Percentiles rank a stretch among this genome's conserved stretches.
Evolutionary conservation across 2,113 vertebrate genomes (phyloP).

Genomic region (Neoarius graeffei): DNA sequence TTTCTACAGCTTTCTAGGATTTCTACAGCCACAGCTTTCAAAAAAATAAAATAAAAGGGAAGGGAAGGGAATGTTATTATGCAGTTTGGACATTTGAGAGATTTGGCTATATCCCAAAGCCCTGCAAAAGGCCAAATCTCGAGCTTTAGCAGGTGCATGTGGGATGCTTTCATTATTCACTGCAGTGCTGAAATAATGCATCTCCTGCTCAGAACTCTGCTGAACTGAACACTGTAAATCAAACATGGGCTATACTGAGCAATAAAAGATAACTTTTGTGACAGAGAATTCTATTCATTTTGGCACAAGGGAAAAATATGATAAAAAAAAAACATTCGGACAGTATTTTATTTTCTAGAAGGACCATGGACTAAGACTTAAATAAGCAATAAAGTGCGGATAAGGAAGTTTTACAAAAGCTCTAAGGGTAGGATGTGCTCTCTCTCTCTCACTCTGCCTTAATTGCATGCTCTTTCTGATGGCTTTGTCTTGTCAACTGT

Average conservation of each 20-base stretch:
- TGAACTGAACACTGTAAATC: conserved; percentile 3
- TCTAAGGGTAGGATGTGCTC: background rate
- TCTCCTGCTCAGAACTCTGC: conserved; percentile 12
- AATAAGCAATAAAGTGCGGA: conserved; percentile 33
- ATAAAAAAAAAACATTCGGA: background rate
- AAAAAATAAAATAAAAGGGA: background rate
- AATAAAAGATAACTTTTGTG: conserved; percentile 22
- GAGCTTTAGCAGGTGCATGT: conserved; percentile 37
- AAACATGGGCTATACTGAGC: conserved; percentile 19
- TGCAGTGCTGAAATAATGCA: conserved; percentile 11
- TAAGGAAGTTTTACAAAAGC: conserved; percentile 29
- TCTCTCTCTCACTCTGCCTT: too few relatives aligned
- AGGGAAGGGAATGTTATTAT: background rate
- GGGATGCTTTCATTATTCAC: conserved; percentile 37
- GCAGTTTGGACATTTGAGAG: conserved; percentile 29
- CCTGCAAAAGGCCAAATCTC: conserved; percentile 28
- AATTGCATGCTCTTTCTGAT: conserved; percentile 37
- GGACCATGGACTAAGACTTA: background rate
- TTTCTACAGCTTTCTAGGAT: background rate
- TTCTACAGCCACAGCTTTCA: background rate
- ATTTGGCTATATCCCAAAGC: conserved; percentile 40
- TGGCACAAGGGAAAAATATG: background rate
- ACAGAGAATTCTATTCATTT: conserved; percentile 14
- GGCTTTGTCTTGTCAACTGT: conserved; percentile 56
- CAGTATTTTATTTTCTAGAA: too few relatives aligned